These are phyloP conservation scores for Leucophenga varia DNA, from an alignment of 1,140 invertebrate species.

Conservation along the genomic window DNA sequence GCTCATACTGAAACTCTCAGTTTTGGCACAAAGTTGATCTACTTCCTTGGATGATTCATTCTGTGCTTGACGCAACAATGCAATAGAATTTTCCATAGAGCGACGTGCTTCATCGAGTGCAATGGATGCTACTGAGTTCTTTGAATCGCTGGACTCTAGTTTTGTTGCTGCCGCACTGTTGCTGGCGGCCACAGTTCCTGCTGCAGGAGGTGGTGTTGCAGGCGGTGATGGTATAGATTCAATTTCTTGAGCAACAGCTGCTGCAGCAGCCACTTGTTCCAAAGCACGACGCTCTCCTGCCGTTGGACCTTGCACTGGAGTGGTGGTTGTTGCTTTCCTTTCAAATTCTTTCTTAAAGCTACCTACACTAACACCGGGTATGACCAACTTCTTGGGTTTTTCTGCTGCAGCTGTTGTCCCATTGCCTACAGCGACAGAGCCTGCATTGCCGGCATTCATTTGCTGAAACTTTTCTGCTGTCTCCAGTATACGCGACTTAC, in stretches of 20 bases:
- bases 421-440: slow-evolving; percentile 19
- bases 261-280: slow-evolving; percentile 45
- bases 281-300: slow-evolving; percentile 37
- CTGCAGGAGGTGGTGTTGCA: slow-evolving; percentile 16
- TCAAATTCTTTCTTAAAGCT: slow-evolving; percentile 84
- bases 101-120: slow-evolving; percentile 51
- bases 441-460: slow-evolving; percentile 51
- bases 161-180: slow-evolving; percentile 11
- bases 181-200: slow-evolving; percentile 7
- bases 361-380: slow-evolving; percentile 78
- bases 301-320: slow-evolving; percentile 37
- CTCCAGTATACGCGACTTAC: slow-evolving; percentile 70
- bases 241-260: slow-evolving; percentile 38
- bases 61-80: slow-evolving; percentile 53
- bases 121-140: slow-evolving; percentile 43
- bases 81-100: slow-evolving; percentile 58
- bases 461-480: slow-evolving; percentile 72
- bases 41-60: slow-evolving; percentile 54
- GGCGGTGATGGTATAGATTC: slow-evolving; percentile 21
- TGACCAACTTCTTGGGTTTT: slow-evolving; percentile 75
- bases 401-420: slow-evolving; percentile 41
- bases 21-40: slow-evolving; percentile 54
- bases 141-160: slow-evolving; percentile 42
- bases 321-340: slow-evolving; percentile 69
- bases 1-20: slow-evolving; percentile 46